Evolutionary conservation across 2,797 vertebrate species (phyloP).

Genomic region (Gymnocypris eckloni): DNA sequence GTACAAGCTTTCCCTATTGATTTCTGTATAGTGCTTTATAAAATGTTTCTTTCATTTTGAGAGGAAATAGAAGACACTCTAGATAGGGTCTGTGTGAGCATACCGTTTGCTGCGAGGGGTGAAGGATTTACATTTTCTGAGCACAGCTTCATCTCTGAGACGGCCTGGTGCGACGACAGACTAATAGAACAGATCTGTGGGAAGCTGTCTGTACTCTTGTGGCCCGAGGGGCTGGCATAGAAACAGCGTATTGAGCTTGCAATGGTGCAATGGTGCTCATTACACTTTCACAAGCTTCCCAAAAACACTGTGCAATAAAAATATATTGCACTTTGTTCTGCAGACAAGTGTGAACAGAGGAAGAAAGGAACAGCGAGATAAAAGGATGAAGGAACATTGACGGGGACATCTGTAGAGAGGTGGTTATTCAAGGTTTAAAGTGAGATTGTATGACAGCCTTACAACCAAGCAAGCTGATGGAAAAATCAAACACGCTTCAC

Average conservation of each 20-base stretch:
- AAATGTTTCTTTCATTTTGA: slow-evolving; percentile 76
- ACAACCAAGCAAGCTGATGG: slow-evolving; percentile 13
- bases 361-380: slow-evolving; percentile 3
- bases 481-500: slow-evolving; percentile 15
- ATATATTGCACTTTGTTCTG: slow-evolving; percentile 11
- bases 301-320: slow-evolving; percentile 22
- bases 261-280: slow-evolving; percentile 34
- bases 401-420: slow-evolving; percentile 4
- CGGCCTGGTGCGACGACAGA: neutral
- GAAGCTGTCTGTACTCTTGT: slow-evolving; percentile 21
- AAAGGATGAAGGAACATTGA: slow-evolving; percentile 19
- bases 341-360: slow-evolving; percentile 22
- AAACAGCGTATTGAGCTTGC: slow-evolving; percentile 38
- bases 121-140: slow-evolving; percentile 30
- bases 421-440: slow-evolving; percentile 6
- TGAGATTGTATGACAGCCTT: slow-evolving; percentile 12
- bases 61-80: slow-evolving; percentile 61
- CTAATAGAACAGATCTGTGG: slow-evolving; percentile 31
- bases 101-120: slow-evolving; percentile 48
- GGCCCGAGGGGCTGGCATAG: slow-evolving; percentile 24
- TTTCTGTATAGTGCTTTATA: slow-evolving; percentile 69
- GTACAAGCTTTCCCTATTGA: slow-evolving; percentile 70
- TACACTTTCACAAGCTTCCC: slow-evolving; percentile 31
- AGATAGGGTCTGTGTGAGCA: slow-evolving; percentile 1
- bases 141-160: neutral